Percentiles rank a stretch among this genome's conserved stretches.
Conservation (phyloP, 2,888 invertebrate species). For the Drosophila hamatofila region DNA sequence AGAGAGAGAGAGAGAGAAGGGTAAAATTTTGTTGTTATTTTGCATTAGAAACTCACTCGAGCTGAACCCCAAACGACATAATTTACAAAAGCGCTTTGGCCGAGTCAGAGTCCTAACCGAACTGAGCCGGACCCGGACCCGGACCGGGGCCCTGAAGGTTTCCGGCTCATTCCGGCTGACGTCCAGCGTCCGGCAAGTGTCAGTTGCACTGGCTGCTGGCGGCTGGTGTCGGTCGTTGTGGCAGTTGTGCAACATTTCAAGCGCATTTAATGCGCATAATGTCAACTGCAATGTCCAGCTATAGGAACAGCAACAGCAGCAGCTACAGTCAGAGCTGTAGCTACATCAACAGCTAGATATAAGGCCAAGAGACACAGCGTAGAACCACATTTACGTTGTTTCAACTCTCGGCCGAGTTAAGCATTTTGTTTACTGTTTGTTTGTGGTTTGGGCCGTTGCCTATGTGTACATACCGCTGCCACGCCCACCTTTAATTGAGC, state of each 20-base stretch:
- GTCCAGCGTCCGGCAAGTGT: slow-evolving; percentile 51
- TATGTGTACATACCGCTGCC: background rate
- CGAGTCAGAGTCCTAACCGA: background rate
- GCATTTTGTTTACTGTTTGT: slow-evolving; percentile 44
- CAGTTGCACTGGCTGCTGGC: slow-evolving; percentile 34
- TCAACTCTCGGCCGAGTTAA: slow-evolving; percentile 24
- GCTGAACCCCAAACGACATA: slow-evolving; percentile 57
- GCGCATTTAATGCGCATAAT: slow-evolving; percentile 72
- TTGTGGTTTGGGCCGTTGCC: slow-evolving; percentile 16
- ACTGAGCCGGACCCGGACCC: background rate
- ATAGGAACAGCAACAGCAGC: background rate
- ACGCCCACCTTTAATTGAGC: slow-evolving; percentile 10
- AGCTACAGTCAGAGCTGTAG: background rate
- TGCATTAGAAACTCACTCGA: slow-evolving; percentile 43
- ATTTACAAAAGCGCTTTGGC: slow-evolving; percentile 61
- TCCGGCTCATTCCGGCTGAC: slow-evolving; percentile 38
- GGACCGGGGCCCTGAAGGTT: slow-evolving; percentile 25
- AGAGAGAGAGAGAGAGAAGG: background rate
- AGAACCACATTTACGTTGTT: slow-evolving; percentile 20
- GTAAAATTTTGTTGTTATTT: slow-evolving; percentile 28
- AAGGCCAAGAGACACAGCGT: slow-evolving; percentile 1
- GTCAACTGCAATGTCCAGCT: slow-evolving; percentile 51
- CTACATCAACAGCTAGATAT: background rate
- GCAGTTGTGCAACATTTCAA: slow-evolving; percentile 49
- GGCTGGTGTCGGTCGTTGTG: slow-evolving; percentile 9